Percentiles rank a stretch among this genome's conserved stretches.
Evolutionary conservation across 2,888 invertebrate species (phyloP).

Genomic region (Trisateles emortualis): DNA sequence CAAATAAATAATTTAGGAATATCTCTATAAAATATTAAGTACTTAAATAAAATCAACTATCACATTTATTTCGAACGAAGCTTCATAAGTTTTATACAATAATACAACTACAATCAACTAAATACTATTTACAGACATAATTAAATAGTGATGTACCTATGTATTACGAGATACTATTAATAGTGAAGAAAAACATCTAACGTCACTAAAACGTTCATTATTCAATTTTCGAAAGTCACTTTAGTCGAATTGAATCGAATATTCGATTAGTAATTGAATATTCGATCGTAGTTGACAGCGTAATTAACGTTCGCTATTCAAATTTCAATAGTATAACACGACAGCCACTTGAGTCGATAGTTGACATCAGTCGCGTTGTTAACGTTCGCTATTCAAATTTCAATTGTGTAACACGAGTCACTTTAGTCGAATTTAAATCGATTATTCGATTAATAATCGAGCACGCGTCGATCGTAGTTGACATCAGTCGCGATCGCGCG

Average conservation of each 20-base stretch:
- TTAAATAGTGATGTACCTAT: conserved; percentile 69
- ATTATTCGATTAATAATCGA: conserved; percentile 71
- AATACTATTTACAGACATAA: conserved; percentile 51
- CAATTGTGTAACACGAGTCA: too few species aligned
- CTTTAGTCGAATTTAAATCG: conserved; percentile 51
- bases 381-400: conserved; percentile 33
- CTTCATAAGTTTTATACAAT: conserved; percentile 77
- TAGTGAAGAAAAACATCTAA: conserved; percentile 71
- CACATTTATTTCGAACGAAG: conserved; percentile 85
- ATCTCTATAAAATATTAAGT: conserved; percentile 83
- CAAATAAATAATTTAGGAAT: conserved; percentile 85
- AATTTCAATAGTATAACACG: too few species aligned
- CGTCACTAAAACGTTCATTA: conserved; percentile 58
- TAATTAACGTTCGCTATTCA: too few species aligned
- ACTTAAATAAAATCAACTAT: conserved; percentile 85
- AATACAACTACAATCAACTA: conserved; percentile 48
- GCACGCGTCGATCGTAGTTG: conserved; percentile 75
- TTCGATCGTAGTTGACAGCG: conserved; percentile 70
- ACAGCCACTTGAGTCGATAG: too few species aligned
- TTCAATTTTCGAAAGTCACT: conserved; percentile 51
- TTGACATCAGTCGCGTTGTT: too few species aligned
- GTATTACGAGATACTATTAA: conserved; percentile 56
- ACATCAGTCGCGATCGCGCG: conserved; percentile 69
- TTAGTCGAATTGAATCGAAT: conserved; percentile 49
- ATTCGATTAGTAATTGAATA: conserved; percentile 74